These are phyloP conservation scores for Vireo griseus DNA, from an alignment of 2,797 vertebrate genomes.

Conservation along the genomic window DNA sequence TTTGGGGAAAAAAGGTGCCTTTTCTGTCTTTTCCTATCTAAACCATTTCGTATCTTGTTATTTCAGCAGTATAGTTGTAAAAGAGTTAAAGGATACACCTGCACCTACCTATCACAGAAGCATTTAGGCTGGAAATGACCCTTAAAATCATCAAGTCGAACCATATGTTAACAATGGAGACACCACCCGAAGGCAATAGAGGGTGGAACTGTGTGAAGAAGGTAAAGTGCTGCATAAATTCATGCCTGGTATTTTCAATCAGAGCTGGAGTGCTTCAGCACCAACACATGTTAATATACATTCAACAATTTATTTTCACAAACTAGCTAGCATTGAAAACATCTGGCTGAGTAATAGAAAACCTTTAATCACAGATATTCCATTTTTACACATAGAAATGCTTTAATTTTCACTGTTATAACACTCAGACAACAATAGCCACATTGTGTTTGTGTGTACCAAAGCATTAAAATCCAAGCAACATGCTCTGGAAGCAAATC, in stretches of 20 bases:
- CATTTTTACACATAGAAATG: neutral
- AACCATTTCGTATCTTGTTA: neutral
- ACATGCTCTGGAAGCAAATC: neutral
- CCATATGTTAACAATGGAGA: neutral
- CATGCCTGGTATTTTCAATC: neutral
- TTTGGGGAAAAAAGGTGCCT: accelerated
- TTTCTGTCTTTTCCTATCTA: neutral
- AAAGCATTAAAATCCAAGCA: neutral
- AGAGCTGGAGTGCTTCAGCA: neutral
- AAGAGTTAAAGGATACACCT: neutral
- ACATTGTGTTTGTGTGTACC: neutral
- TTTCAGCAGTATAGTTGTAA: neutral
- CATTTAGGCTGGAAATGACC: neutral
- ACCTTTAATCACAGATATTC: neutral
- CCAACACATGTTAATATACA: neutral
- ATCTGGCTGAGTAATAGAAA: neutral
- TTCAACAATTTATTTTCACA: neutral
- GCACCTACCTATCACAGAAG: neutral
- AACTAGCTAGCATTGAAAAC: neutral
- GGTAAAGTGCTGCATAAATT: neutral
- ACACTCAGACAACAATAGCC: neutral
- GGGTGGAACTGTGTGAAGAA: neutral
- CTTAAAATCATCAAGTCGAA: neutral
- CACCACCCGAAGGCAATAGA: neutral
- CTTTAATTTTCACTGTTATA: neutral